Base-by-base conservation (phyloP, 2,888 invertebrate species). In the Ophion slaviceki region DNA sequence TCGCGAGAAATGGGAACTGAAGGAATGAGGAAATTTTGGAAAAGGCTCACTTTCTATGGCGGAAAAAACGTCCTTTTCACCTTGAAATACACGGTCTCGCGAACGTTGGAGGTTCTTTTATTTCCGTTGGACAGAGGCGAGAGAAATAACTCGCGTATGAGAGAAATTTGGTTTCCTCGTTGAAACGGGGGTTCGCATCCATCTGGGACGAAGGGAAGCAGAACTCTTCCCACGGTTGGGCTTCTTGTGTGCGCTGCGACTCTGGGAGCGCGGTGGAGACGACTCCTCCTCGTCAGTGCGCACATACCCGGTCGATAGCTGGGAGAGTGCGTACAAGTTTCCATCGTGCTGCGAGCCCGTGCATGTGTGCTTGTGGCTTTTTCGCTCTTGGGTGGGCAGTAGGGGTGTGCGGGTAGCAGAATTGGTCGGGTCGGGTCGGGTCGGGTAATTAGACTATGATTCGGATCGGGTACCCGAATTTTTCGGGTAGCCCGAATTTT, bases 251-350 rank as follows among this genome's bases (percentile, higher is more conserved):
- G 2, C 36, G 53, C 66, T 14, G 67, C 45, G 67, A 68, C 77
- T 71, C 70, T 75, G 76, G 59, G 76, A 85, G 66, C 83, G 83
- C 83, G 77, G 57, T 66, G 77, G 84, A 72, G 67, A 59, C 76
- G 64, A 67, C 80, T 80, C 75, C 86, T 80, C 82, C 80, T 82
- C 76, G 80, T 59, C 86, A 75, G 24, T 78, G 86, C 86, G 86
- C 83, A 82, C 78, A 28, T 79, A 81, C 80, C 90, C 91, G 91
- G 91, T 93, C 93, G 92, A 93, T 93, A 93, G 90, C 90, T 88
- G 87, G 86, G 93, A 91, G 93, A 92, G 90, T 93, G 93, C 93
- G 93, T 93, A 93, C 89, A 89, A 87, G 88, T 88, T 85, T 86
- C 85, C 87, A 79, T 61, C 45, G 76, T 80, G 57, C 64, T 70